Conservation (phyloP, 2,113 vertebrate genomes). For the Saguinus midas region DNA sequence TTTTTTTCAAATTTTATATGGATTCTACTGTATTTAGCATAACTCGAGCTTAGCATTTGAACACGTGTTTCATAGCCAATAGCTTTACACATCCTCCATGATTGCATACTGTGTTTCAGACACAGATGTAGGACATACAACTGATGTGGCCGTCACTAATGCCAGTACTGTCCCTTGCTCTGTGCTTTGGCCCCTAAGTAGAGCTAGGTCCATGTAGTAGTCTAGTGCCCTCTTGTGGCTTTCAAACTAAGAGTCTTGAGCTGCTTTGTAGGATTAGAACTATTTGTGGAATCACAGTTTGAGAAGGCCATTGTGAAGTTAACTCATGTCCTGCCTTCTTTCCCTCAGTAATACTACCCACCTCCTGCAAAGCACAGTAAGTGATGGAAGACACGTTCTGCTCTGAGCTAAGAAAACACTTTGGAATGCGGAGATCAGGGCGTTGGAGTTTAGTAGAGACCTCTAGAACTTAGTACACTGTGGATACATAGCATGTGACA, state of each 20-base stretch:
- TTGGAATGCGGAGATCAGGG: neutral
- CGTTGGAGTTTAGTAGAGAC: neutral
- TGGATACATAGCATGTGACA: neutral
- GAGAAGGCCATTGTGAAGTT: neutral
- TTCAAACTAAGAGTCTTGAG: slow-evolving; percentile 6
- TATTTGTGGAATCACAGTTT: neutral
- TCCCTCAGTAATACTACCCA: neutral
- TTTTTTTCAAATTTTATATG: neutral
- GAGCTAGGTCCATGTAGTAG: slow-evolving; percentile 63
- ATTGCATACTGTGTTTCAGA: neutral
- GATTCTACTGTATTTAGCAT: neutral
- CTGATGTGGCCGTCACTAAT: neutral
- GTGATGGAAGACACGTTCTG: neutral
- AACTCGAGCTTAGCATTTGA: slow-evolving; percentile 10
- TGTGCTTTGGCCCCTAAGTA: slow-evolving; percentile 21
- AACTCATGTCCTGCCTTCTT: neutral
- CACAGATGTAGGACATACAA: neutral
- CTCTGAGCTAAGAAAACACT: neutral
- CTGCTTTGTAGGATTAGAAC: slow-evolving; percentile 16
- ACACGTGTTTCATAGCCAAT: slow-evolving; percentile 22
- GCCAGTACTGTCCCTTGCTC: neutral
- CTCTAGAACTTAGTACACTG: neutral
- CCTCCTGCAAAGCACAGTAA: neutral
- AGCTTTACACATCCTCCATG: neutral
- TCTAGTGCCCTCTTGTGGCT: slow-evolving; percentile 80